Base-by-base conservation (phyloP, 1,140 invertebrate genomes). In the Physella acuta region DNA sequence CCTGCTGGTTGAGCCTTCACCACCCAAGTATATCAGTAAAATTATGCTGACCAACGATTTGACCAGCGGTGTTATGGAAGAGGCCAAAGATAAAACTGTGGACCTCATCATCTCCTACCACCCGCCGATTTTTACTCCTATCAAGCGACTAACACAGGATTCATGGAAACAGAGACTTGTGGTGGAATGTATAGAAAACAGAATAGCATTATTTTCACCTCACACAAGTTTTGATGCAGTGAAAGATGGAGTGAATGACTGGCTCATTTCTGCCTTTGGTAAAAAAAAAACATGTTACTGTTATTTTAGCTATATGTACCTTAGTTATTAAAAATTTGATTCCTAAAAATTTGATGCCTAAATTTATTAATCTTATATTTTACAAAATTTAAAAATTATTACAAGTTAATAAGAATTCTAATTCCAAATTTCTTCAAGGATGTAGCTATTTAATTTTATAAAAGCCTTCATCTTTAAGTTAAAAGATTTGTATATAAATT, bases 11-110 rank as follows among this genome's bases (percentile, higher is more conserved):
- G 92, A 97, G 80, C 93, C 94, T 17, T 88, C 88, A 74, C 80
- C 88, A 17, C 79, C 78, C 2, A 76, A 82, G 70, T 59, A 52
- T 31, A 76, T 85, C 66, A 63, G 71, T n/a, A 90, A 87, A 49
- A 90, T 97, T 68, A 79, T 98, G 36, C 81, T 98, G n/a, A 98
- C 95, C 5, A 99, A 97, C 86, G 96, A 99, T 85, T 86, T 99
- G 53, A 98, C 94, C 0, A 69, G 76, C 14, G 65, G 88, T 71
- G 95, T 98, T 0, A 88, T 96, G 78, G 81, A 91, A 28, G 95
- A 99, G 88, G 94, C 94, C 5, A 75, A 93, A 28, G 76, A 87
- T 2, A 72, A 74, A 53, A 80, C 88, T 31, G 86, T 89, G 17
- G 89, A 95, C 82, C 81, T 98, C 78, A 94, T 99, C 71, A 87